phyloP scores from a whole-genome alignment of 2,888 invertebrate genomes.

The Apotomis capreana region DNA sequence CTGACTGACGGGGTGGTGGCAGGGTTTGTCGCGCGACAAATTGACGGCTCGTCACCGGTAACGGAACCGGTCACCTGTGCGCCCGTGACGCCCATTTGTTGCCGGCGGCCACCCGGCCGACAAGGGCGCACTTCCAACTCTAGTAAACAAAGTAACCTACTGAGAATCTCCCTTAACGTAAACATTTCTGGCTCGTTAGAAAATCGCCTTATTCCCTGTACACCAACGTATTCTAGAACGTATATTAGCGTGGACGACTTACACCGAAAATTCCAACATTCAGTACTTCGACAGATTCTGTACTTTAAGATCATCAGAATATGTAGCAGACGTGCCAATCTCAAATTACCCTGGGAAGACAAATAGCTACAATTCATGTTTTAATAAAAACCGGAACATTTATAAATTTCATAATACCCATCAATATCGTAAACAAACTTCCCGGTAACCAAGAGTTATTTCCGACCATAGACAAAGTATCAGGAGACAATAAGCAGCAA shows the following conservation, averaged over 20 bases:
- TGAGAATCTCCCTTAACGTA: not conserved
- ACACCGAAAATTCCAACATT: no score
- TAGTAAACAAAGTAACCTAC: conserved; percentile 12
- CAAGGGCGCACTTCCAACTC: conserved; percentile 8
- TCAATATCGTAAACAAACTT: conserved; percentile 9
- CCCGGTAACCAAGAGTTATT: conserved; percentile 44
- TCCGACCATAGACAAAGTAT: conserved; percentile 49
- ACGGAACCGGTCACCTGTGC: conserved; percentile 52
- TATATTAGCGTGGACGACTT: no score
- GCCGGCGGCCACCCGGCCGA: conserved; percentile 30
- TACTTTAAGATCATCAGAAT: no score
- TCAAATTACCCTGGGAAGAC: not conserved
- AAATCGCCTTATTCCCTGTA: no score
- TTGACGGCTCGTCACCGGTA: conserved; percentile 67
- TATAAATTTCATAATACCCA: not conserved
- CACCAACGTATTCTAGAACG: no score
- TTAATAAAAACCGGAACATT: not conserved
- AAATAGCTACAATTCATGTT: not conserved
- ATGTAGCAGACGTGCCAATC: no score
- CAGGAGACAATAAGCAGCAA: conserved; percentile 65
- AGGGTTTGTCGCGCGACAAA: conserved; percentile 68
- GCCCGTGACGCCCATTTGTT: conserved; percentile 47
- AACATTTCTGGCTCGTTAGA: not conserved
- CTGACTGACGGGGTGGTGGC: conserved; percentile 77
- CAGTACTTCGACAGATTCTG: no score